Conservation (phyloP, 2,888 invertebrate species). For the Seladonia tumulorum region DNA sequence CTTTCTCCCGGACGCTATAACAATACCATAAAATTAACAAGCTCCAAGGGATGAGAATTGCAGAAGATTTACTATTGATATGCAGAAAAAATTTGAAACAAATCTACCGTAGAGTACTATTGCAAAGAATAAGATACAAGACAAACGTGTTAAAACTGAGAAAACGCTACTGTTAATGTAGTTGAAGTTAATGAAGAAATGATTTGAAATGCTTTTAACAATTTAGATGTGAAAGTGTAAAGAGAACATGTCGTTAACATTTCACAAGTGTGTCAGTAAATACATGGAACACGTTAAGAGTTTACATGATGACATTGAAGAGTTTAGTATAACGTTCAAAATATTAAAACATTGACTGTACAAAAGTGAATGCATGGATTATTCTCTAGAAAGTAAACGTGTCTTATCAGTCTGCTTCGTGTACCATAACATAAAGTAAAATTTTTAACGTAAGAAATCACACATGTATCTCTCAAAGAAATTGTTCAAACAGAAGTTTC, state of each 20-base stretch:
- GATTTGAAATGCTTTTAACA: neutral
- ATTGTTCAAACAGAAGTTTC: slow-evolving; percentile 13
- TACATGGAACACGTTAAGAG: neutral
- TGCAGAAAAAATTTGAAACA: slow-evolving; percentile 28
- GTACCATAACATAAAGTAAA: slow-evolving; percentile 13
- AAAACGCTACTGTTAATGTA: slow-evolving; percentile 33
- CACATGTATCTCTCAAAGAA: neutral
- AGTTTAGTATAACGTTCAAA: slow-evolving; percentile 7
- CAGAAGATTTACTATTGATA: slow-evolving; percentile 13
- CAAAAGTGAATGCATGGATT: slow-evolving; percentile 30
- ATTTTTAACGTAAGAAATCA: neutral
- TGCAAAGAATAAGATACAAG: slow-evolving; percentile 51
- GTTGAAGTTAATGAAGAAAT: slow-evolving; percentile 23
- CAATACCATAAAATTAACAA: slow-evolving; percentile 8
- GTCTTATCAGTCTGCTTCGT: neutral
- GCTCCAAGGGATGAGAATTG: neutral
- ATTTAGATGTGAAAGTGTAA: slow-evolving; percentile 13
- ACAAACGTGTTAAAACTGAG: slow-evolving; percentile 38
- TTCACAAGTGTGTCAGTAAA: slow-evolving; percentile 23
- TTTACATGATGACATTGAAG: neutral
- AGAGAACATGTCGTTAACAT: slow-evolving; percentile 10
- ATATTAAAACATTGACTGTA: slow-evolving; percentile 18
- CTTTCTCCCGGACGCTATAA: slow-evolving; percentile 92
- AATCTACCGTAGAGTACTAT: slow-evolving; percentile 52
- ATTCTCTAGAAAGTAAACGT: slow-evolving; percentile 16